Conservation (phyloP, 2,888 invertebrate genomes). For the Drosophila rubida region DNA sequence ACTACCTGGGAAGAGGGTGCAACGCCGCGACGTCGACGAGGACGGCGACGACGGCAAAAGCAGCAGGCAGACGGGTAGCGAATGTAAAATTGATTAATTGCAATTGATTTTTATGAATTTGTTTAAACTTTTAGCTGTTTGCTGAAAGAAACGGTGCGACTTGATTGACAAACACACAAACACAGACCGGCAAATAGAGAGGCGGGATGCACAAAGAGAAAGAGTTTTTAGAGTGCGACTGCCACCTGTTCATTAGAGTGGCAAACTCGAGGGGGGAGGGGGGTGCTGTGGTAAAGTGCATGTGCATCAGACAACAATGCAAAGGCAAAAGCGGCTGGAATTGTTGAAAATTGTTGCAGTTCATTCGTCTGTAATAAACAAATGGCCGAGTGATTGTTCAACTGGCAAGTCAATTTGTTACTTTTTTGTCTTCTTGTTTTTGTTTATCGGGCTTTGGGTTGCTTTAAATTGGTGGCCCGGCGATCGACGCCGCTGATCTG, state of each 20-base stretch:
- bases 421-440: conserved; percentile 49
- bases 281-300: conserved; percentile 4
- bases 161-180: conserved; percentile 10
- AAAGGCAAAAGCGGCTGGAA: conserved; percentile 9
- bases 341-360: conserved; percentile 25
- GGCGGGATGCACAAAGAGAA: conserved; percentile 5
- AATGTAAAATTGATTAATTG: conserved; percentile 56
- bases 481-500: conserved; percentile 49
- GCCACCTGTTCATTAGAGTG: conserved; percentile 22
- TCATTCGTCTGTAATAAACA: conserved; percentile 43
- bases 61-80: background rate
- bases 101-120: conserved; percentile 68
- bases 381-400: conserved; percentile 66
- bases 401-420: conserved; percentile 59
- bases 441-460: conserved; percentile 55
- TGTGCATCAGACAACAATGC: conserved; percentile 12
- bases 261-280: background rate
- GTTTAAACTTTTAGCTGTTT: conserved; percentile 42
- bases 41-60: too few relatives aligned
- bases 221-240: conserved; percentile 6
- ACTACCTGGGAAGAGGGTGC: conserved; percentile 8
- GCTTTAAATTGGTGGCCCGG: conserved; percentile 49
- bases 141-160: conserved; percentile 13
- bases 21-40: too few relatives aligned
- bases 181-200: background rate